These are phyloP conservation scores for Ganaspis brasiliensis DNA, from an alignment of 2,888 invertebrate genomes.

Conservation along the genomic window DNA sequence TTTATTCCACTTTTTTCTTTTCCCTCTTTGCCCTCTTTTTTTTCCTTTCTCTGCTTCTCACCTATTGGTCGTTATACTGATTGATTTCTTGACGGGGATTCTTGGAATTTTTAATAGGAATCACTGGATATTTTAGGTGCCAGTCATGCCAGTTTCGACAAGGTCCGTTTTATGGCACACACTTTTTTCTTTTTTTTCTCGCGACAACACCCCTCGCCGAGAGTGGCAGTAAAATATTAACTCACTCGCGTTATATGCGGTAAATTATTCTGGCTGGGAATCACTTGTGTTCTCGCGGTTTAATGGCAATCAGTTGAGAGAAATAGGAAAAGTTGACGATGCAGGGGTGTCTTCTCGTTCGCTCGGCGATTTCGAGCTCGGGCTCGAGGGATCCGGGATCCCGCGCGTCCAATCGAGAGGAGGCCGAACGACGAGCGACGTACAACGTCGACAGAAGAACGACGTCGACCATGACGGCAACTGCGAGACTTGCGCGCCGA, in stretches of 20 bases:
- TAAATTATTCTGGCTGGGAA: background rate
- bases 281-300: background rate
- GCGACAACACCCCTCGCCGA: conserved; percentile 17
- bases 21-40: background rate
- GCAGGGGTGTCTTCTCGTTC: background rate
- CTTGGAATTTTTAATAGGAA: too few relatives aligned
- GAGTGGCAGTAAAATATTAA: background rate
- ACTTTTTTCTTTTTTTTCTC: too few relatives aligned
- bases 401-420: conserved; percentile 40
- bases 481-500: conserved; percentile 48
- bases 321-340: too few relatives aligned
- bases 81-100: too few relatives aligned
- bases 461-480: conserved; percentile 45
- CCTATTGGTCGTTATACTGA: too few relatives aligned
- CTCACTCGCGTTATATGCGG: conserved; percentile 12
- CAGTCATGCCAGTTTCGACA: too few relatives aligned
- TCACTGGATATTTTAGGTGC: too few relatives aligned
- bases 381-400: conserved; percentile 35
- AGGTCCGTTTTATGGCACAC: too few relatives aligned
- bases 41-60: background rate
- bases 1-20: background rate
- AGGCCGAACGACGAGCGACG: conserved; percentile 46
- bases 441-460: conserved; percentile 44
- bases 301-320: background rate
- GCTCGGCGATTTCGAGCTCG: conserved; percentile 17